Evolutionary conservation across 53 echinoderm and acorn worm species (phyloP).

Genomic region (Pentamera pediparva): DNA sequence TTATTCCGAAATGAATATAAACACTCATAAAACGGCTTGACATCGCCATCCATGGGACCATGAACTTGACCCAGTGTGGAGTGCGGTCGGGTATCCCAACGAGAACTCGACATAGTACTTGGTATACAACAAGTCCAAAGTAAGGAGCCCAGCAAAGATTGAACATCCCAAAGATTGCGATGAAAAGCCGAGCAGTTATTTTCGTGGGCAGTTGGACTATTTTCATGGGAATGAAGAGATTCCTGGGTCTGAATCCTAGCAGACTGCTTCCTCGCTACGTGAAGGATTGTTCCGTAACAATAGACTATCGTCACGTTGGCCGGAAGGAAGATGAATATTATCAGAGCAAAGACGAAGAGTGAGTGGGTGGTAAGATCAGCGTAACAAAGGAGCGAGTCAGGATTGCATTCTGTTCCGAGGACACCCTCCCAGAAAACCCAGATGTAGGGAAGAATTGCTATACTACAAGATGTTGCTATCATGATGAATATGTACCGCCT

Average conservation of each 20-base stretch:
- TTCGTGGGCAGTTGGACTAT: background rate
- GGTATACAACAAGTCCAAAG: constrained; percentile 14
- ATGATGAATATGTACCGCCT: background rate
- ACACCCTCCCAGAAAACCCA: constrained; percentile 7
- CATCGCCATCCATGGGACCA: constrained; percentile 37
- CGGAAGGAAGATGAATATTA: constrained; percentile 3
- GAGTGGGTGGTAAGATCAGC: constrained; percentile 1
- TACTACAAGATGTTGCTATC: background rate
- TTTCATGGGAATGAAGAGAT: background rate
- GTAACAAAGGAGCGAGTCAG: constrained; percentile 30
- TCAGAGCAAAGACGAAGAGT: background rate
- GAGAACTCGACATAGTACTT: background rate
- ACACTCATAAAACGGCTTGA: constrained; percentile 31
- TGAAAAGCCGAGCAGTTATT: constrained; percentile 26
- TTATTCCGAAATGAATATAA: constrained; percentile 11
- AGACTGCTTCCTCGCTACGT: constrained; percentile 13
- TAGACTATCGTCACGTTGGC: constrained; percentile 18
- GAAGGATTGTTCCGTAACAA: background rate
- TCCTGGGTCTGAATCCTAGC: constrained; percentile 7
- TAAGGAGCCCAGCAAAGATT: constrained; percentile 43
- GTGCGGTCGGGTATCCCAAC: no score
- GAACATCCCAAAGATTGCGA: constrained; percentile 23
- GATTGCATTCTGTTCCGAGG: constrained; percentile 30
- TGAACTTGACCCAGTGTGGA: constrained; percentile 28
- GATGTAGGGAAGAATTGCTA: background rate